These are phyloP conservation scores for Sebastes steindachneri DNA, from an alignment of 2,797 vertebrate species.

Conservation along the genomic window DNA sequence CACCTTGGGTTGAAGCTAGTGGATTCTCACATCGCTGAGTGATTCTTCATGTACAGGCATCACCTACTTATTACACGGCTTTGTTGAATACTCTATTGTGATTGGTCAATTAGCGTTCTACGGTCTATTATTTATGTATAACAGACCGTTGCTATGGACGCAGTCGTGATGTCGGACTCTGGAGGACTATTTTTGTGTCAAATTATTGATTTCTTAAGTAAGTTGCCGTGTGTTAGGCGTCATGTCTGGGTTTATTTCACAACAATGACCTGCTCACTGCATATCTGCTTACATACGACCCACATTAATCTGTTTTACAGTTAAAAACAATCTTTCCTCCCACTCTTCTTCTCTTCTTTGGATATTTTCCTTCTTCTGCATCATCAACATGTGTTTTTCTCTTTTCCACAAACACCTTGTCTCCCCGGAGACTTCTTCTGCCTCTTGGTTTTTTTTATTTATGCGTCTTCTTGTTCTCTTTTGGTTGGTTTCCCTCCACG, in stretches of 20 bases:
- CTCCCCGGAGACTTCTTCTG: neutral
- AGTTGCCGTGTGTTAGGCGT: no score
- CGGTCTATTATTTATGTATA: no score
- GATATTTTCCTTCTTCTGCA: neutral
- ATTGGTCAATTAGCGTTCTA: no score
- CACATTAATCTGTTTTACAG: neutral
- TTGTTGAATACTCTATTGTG: no score
- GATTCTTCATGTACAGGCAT: neutral
- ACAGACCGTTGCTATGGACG: no score
- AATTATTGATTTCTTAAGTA: no score
- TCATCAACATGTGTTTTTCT: neutral
- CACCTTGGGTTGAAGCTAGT: neutral
- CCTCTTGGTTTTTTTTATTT: neutral
- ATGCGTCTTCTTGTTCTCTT: neutral
- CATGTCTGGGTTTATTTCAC: no score
- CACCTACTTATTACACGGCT: neutral
- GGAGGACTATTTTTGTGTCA: no score
- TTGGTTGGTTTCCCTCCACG: neutral
- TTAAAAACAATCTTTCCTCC: neutral
- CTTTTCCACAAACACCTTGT: neutral
- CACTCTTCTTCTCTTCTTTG: neutral
- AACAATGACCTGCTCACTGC: no score
- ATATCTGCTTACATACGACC: neutral
- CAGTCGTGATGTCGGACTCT: no score
- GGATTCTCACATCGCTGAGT: neutral